Conservation (phyloP, 2,113 vertebrate genomes). For the Myotis lucifugus region DNA sequence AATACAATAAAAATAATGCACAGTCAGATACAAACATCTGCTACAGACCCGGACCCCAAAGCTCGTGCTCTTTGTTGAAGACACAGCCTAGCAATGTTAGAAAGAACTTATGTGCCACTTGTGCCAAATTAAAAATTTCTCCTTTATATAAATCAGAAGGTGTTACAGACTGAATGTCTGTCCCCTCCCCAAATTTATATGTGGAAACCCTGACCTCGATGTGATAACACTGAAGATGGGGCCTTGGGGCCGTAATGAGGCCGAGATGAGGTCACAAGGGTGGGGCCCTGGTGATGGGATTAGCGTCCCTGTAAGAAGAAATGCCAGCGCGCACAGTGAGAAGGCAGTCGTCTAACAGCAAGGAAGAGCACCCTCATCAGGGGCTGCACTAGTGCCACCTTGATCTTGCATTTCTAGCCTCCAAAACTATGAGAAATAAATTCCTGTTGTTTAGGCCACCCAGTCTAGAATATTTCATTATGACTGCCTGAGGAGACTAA, state of each 20-base stretch:
- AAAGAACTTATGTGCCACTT: neutral
- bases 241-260: neutral
- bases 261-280: too few relatives aligned
- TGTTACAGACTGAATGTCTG: neutral
- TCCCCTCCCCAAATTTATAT: too few relatives aligned
- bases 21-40: neutral
- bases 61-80: neutral
- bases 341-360: neutral
- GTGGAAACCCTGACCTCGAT: too few relatives aligned
- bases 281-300: neutral
- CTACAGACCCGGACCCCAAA: neutral
- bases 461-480: too few relatives aligned
- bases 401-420: neutral
- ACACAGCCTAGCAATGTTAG: neutral
- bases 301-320: neutral
- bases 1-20: neutral
- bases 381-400: neutral
- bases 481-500: neutral
- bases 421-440: neutral
- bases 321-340: too few relatives aligned
- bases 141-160: neutral
- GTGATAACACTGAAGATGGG: too few relatives aligned
- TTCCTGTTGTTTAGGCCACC: neutral
- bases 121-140: neutral
- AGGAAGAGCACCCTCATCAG: neutral